Percentiles rank a stretch among this genome's conserved stretches.
Conservation (phyloP, 2,113 vertebrate species). For the Zosterops pallidus region DNA sequence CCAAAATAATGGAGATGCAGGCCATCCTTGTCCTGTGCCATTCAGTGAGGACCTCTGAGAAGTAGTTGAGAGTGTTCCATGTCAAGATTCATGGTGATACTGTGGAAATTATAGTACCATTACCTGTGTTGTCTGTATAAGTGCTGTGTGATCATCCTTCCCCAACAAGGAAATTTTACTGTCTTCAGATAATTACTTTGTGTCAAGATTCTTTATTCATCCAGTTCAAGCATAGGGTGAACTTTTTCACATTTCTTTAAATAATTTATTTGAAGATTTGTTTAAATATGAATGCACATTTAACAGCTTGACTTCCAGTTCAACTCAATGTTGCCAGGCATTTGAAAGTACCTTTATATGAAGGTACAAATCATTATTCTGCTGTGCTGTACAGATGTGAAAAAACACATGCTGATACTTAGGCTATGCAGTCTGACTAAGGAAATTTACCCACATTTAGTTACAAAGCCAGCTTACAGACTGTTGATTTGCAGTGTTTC, state of each 20-base stretch:
- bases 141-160: neutral
- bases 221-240: neutral
- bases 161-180: neutral
- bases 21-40: neutral
- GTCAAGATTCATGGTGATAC: neutral
- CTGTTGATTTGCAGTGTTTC: neutral
- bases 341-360: neutral
- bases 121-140: neutral
- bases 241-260: neutral
- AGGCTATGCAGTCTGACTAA: neutral
- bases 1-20: neutral
- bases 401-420: neutral
- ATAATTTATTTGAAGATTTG: neutral
- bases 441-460: neutral
- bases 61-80: neutral
- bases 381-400: neutral
- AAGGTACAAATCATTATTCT: neutral
- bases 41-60: neutral
- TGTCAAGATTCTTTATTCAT: neutral
- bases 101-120: neutral
- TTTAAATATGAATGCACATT: neutral
- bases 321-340: neutral
- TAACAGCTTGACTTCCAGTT: neutral
- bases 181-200: neutral
- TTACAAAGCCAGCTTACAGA: neutral